A percentile compares a stretch with the other conserved stretches of the same genome.
These are phyloP conservation scores for Xyliphius kryptos DNA, from an alignment of 2,113 vertebrate genomes.

Conservation along the genomic window DNA sequence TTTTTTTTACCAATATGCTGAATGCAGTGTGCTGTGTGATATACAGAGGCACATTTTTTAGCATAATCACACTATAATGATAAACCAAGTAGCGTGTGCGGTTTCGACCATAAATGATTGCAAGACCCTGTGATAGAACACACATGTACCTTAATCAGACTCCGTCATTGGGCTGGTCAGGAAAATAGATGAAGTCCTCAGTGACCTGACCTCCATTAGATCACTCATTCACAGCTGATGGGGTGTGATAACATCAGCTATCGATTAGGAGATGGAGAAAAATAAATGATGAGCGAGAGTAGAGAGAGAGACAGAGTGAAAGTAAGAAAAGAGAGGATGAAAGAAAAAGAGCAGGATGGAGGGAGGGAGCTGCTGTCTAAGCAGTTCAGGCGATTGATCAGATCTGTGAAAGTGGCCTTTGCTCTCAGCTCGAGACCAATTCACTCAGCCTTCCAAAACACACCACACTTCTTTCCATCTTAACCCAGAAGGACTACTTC, in stretches of 20 bases:
- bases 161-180: slow-evolving; percentile 18
- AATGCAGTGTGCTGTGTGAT: slow-evolving; percentile 20
- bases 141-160: slow-evolving; percentile 30
- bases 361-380: slow-evolving; percentile 25
- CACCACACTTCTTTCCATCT: slow-evolving; percentile 30
- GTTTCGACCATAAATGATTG: not conserved
- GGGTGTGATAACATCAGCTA: slow-evolving; percentile 41
- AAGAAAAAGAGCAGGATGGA: not conserved
- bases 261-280: slow-evolving; percentile 34
- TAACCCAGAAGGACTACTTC: slow-evolving; percentile 35
- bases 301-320: too few species aligned
- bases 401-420: slow-evolving; percentile 32
- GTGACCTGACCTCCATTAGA: slow-evolving; percentile 40
- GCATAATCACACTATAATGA: slow-evolving; percentile 33
- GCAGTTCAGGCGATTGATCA: slow-evolving; percentile 47
- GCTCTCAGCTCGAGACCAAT: slow-evolving; percentile 40
- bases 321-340: not conserved
- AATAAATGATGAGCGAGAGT: not conserved
- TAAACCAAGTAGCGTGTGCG: slow-evolving; percentile 20
- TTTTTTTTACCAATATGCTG: slow-evolving; percentile 32
- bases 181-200: slow-evolving; percentile 35
- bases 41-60: slow-evolving; percentile 36
- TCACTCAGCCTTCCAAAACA: slow-evolving; percentile 32
- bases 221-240: slow-evolving; percentile 40
- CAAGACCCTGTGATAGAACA: slow-evolving; percentile 21